These are phyloP conservation scores for Drosophila suzukii DNA, from an alignment of 1,140 invertebrate genomes.

Conservation along the genomic window DNA sequence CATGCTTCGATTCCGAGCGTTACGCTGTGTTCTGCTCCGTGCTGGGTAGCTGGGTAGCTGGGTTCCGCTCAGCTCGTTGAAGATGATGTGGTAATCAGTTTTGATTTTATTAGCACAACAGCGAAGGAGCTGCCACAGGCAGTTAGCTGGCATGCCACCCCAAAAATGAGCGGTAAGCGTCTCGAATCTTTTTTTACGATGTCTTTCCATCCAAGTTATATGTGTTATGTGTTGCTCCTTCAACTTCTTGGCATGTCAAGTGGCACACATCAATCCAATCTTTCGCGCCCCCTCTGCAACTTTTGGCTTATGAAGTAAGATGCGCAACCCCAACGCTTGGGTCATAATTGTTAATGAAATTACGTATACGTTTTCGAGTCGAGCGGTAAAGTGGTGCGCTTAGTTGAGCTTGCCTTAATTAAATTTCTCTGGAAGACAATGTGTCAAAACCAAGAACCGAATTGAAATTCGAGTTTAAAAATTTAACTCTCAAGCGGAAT, in stretches of 20 bases:
- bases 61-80: slow-evolving; percentile 49
- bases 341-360: slow-evolving; percentile 61
- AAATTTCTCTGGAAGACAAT: slow-evolving; percentile 40
- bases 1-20: slow-evolving; percentile 72
- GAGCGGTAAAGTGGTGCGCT: slow-evolving; percentile 42
- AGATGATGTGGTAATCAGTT: slow-evolving; percentile 81
- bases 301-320: slow-evolving; percentile 25
- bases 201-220: slow-evolving; percentile 13
- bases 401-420: slow-evolving; percentile 47
- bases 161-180: slow-evolving; percentile 53
- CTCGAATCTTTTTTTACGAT: slow-evolving; percentile 53
- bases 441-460: slow-evolving; percentile 3
- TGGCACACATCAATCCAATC: slow-evolving; percentile 48
- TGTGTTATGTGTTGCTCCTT: background rate
- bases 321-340: slow-evolving; percentile 22
- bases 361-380: slow-evolving; percentile 54
- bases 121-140: slow-evolving; percentile 41
- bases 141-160: slow-evolving; percentile 13
- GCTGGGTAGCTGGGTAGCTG: slow-evolving; percentile 4
- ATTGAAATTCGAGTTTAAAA: slow-evolving; percentile 28
- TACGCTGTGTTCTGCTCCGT: slow-evolving; percentile 26
- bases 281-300: background rate
- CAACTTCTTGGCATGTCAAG: slow-evolving; percentile 35
- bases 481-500: slow-evolving; percentile 20
- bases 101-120: slow-evolving; percentile 78